Conservation (phyloP, 2,888 invertebrate genomes). For the Syritta pipiens region DNA sequence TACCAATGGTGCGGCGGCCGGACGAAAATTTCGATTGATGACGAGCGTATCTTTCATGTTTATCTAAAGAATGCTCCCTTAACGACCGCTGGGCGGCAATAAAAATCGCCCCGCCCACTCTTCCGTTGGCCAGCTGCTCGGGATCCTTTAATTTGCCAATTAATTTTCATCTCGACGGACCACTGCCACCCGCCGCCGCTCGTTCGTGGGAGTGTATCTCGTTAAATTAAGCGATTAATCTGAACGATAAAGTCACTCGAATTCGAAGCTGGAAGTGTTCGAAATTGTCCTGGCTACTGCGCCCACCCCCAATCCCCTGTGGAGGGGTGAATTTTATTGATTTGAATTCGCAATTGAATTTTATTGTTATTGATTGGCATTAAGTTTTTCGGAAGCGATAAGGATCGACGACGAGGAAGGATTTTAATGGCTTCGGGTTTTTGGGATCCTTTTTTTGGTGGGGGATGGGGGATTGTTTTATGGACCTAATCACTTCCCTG, state of each 20-base stretch:
- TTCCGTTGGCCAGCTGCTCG: slow-evolving; percentile 7
- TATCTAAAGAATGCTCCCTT: slow-evolving; percentile 52
- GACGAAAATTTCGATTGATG: slow-evolving; percentile 56
- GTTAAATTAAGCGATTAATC: slow-evolving; percentile 68
- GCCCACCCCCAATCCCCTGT: slow-evolving; percentile 53
- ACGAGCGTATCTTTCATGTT: slow-evolving; percentile 48
- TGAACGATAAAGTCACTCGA: slow-evolving; percentile 56
- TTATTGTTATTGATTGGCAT: slow-evolving; percentile 64
- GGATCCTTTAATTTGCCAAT: slow-evolving; percentile 68
- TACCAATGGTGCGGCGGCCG: neutral
- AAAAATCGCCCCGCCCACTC: slow-evolving; percentile 31
- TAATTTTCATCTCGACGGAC: slow-evolving; percentile 65
- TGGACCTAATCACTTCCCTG: too few relatives aligned
- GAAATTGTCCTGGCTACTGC: slow-evolving; percentile 49
- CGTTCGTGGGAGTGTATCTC: slow-evolving; percentile 17
- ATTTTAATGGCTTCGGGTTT: slow-evolving; percentile 22
- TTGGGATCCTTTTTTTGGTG: slow-evolving; percentile 15
- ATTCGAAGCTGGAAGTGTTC: slow-evolving; percentile 38
- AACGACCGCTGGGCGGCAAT: slow-evolving; percentile 53
- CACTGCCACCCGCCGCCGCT: too few relatives aligned
- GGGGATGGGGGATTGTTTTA: slow-evolving; percentile 8
- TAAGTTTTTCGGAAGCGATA: slow-evolving; percentile 17
- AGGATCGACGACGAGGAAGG: slow-evolving; percentile 1
- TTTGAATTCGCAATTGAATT: slow-evolving; percentile 67
- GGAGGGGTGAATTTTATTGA: slow-evolving; percentile 61